Percentiles rank a stretch among this genome's conserved stretches.
phyloP scores from a whole-genome alignment of 2,797 vertebrate genomes.

The Melopsittacus undulatus region DNA sequence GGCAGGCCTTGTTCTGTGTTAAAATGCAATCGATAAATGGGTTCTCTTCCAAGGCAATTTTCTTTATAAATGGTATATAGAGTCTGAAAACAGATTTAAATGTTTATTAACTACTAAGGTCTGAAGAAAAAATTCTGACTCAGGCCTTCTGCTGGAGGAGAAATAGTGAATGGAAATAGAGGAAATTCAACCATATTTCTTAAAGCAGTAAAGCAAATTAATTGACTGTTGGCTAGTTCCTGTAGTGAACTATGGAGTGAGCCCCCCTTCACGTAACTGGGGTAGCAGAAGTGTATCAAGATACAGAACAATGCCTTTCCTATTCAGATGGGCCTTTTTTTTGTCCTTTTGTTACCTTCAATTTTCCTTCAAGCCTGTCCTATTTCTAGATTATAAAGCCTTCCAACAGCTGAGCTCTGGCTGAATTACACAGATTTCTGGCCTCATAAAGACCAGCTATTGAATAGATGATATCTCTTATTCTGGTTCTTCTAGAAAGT shows the following conservation, averaged over 20 bases:
- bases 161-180: neutral
- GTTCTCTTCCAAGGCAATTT: neutral
- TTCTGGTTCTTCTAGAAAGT: neutral
- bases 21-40: neutral
- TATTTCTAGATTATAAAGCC: neutral
- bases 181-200: neutral
- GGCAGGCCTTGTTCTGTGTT: neutral
- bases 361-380: neutral
- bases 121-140: neutral
- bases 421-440: neutral
- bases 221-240: neutral
- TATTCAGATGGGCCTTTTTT: neutral
- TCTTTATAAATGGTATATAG: neutral
- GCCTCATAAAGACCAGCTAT: accelerated
- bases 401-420: neutral
- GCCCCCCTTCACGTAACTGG: neutral
- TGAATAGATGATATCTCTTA: neutral
- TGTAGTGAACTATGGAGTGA: neutral
- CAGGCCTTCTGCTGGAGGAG: neutral
- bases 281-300: neutral
- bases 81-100: neutral
- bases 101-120: neutral
- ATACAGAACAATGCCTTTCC: neutral
- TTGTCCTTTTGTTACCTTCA: neutral
- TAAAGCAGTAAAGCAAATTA: neutral